Percentiles rank a stretch among this genome's conserved stretches.
These are phyloP conservation scores for Odontothrips loti DNA, from an alignment of 2,888 invertebrate species.

Conservation along the genomic window DNA sequence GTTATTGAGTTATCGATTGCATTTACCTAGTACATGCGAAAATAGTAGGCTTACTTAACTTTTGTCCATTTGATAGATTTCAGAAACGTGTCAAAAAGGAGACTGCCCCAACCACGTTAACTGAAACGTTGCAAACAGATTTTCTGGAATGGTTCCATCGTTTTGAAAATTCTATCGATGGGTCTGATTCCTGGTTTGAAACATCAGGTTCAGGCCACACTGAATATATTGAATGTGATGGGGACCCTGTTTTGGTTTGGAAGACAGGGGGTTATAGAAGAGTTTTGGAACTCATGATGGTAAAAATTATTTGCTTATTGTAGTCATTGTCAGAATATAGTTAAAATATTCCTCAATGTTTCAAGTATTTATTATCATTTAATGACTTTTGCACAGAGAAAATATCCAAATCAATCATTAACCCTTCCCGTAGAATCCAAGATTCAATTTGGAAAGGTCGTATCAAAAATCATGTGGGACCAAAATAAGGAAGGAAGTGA, in stretches of 20 bases:
- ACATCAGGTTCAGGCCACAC: conserved; percentile 61
- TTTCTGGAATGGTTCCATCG: conserved; percentile 59
- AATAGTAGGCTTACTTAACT: background rate
- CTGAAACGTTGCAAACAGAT: background rate
- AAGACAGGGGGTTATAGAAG: conserved; percentile 65
- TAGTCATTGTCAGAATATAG: background rate
- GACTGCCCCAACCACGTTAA: background rate
- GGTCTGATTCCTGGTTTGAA: conserved; percentile 61
- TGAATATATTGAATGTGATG: conserved; percentile 64
- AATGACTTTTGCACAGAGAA: conserved; percentile 49
- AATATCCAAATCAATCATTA: conserved; percentile 49
- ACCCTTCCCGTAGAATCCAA: conserved; percentile 45
- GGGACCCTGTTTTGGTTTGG: conserved; percentile 68
- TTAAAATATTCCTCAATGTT: background rate
- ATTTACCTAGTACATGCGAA: background rate
- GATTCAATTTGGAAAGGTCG: conserved; percentile 34
- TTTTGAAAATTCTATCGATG: conserved; percentile 52
- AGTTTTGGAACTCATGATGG: conserved; percentile 65
- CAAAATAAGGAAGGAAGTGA: conserved; percentile 44
- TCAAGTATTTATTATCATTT: background rate
- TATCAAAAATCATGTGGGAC: conserved; percentile 37
- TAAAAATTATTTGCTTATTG: conserved; percentile 43
- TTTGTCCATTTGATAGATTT: background rate
- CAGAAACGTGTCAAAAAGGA: background rate
- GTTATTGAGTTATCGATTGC: conserved; percentile 29